Evolutionary conservation across 2,113 vertebrate species (phyloP).

Genomic region (Poecilia latipinna): DNA sequence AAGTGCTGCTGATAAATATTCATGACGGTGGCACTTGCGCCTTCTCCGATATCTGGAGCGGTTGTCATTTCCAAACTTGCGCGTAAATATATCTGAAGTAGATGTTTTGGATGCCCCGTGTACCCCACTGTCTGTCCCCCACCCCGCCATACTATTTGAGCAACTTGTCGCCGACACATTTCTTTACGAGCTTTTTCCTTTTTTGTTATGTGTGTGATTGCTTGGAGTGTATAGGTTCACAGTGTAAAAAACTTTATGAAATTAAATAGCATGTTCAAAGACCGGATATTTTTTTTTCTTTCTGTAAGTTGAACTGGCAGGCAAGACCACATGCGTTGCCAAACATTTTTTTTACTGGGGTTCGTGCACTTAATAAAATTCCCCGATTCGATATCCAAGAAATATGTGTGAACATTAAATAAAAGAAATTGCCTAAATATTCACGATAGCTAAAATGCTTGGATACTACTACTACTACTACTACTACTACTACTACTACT

Average conservation of each 20-base stretch:
- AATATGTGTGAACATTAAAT: not conserved
- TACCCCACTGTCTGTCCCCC: not conserved
- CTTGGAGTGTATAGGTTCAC: not conserved
- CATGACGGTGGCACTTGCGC: slow-evolving; percentile 77
- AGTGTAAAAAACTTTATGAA: not conserved
- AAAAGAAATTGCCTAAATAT: not conserved
- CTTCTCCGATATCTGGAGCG: slow-evolving; percentile 38
- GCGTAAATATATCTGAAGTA: slow-evolving; percentile 71
- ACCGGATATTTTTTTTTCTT: slow-evolving; percentile 4
- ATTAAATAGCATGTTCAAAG: slow-evolving; percentile 26
- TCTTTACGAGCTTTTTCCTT: slow-evolving; percentile 58
- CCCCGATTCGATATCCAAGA: not conserved
- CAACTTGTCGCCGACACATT: slow-evolving; percentile 48
- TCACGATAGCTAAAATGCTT: not conserved
- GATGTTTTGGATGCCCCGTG: slow-evolving; percentile 40
- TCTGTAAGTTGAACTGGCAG: slow-evolving; percentile 8
- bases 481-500: too few species aligned
- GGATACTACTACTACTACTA: too few species aligned
- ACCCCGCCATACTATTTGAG: slow-evolving; percentile 47
- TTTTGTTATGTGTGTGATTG: slow-evolving; percentile 5
- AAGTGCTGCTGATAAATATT: slow-evolving; percentile 85
- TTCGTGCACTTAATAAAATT: not conserved
- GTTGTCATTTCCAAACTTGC: slow-evolving; percentile 62
- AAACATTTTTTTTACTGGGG: not conserved
- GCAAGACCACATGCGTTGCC: not conserved